Evolutionary conservation across 92 coral and sea anemone species (phyloP).

Genomic region (Micromussa lordhowensis): DNA sequence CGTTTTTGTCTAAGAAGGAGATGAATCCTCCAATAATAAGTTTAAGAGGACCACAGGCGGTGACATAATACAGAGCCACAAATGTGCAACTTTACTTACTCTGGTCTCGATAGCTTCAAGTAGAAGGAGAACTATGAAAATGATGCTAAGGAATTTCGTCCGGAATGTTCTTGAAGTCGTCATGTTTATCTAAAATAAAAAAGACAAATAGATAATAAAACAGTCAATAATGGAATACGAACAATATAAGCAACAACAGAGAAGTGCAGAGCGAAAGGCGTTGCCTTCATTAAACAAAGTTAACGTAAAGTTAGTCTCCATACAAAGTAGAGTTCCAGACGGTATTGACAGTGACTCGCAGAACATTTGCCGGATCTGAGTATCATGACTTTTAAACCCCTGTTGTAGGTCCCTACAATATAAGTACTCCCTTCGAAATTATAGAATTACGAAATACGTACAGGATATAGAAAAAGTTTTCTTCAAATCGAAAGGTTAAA

Average conservation of each 20-base stretch:
- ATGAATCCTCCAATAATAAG: neutral
- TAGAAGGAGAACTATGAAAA: conserved; percentile 20
- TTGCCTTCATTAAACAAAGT: neutral
- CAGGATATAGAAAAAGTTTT: neutral
- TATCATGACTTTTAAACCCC: neutral
- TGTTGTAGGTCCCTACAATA: neutral
- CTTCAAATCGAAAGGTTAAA: neutral
- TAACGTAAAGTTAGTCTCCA: neutral
- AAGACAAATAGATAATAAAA: neutral
- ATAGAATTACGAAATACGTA: neutral
- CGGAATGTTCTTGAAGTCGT: conserved; percentile 30
- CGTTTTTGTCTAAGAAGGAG: conserved; percentile 44
- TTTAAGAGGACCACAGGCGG: conserved; percentile 27
- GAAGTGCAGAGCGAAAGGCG: neutral
- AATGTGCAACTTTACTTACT: neutral
- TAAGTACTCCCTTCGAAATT: neutral
- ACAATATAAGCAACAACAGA: neutral
- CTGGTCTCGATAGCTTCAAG: conserved; percentile 22
- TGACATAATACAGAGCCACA: neutral
- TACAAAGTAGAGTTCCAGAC: neutral
- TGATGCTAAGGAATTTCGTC: conserved; percentile 15
- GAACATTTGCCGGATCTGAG: neutral
- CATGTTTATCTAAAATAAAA: conserved; percentile 17
- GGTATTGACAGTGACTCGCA: neutral
- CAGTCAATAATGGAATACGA: too few relatives aligned